A percentile compares a stretch with the other conserved stretches of the same genome.
phyloP scores from a whole-genome alignment of 2,113 vertebrate species.

The Noturus placidus region DNA sequence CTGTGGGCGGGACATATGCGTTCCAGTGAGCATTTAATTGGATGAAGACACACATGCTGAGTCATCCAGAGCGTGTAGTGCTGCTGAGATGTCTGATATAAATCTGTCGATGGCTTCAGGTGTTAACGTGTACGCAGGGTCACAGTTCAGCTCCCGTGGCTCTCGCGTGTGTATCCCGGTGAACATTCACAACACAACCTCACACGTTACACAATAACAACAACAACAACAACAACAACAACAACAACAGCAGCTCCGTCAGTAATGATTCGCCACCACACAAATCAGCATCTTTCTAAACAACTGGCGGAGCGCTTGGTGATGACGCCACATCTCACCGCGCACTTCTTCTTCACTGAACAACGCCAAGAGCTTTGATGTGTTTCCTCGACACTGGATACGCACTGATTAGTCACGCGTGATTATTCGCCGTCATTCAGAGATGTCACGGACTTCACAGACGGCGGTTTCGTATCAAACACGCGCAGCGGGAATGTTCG shows the following conservation, averaged over 20 bases:
- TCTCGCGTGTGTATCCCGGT: background rate
- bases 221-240: background rate
- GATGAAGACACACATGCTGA: no score
- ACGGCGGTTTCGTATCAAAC: background rate
- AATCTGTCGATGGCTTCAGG: background rate
- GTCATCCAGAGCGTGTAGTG: no score
- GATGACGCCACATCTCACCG: background rate
- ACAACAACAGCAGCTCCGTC: background rate
- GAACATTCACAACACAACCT: background rate
- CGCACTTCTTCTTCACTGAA: background rate
- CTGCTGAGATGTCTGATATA: no score
- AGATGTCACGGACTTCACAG: slow-evolving; percentile 21
- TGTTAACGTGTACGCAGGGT: background rate
- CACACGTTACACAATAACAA: background rate
- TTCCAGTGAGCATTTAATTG: no score
- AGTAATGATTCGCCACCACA: no score
- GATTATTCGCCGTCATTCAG: slow-evolving; percentile 39
- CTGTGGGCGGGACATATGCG: no score
- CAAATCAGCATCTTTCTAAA: background rate
- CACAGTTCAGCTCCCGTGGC: background rate
- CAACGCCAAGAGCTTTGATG: background rate
- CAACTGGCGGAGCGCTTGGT: background rate
- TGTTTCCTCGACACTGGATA: background rate
- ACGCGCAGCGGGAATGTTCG: slow-evolving; percentile 44
- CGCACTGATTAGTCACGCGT: slow-evolving; percentile 30